These are phyloP conservation scores for Nematostella vectensis DNA, from an alignment of 92 coral and sea anemone species.

Conservation along the genomic window DNA sequence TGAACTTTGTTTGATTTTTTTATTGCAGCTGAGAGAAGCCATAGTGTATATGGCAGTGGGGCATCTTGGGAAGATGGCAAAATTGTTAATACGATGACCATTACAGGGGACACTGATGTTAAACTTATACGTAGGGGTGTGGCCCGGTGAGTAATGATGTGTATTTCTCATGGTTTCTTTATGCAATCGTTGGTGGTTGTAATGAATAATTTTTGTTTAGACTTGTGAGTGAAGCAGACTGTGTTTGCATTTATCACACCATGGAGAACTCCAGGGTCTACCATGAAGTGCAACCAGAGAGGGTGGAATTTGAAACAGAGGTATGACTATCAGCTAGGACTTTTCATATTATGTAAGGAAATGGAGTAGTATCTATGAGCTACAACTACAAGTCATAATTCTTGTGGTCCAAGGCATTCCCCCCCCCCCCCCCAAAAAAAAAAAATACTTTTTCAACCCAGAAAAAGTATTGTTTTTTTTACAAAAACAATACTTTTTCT, in stretches of 20 bases:
- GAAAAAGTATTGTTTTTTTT: too few relatives aligned
- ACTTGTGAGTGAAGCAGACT: constrained; percentile 78
- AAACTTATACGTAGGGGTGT: constrained; percentile 74
- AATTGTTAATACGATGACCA: constrained; percentile 27
- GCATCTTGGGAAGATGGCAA: constrained; percentile 80
- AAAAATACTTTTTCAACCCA: too few relatives aligned
- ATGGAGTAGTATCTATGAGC: too few relatives aligned
- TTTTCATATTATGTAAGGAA: too few relatives aligned
- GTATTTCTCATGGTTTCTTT: too few relatives aligned
- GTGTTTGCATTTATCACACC: constrained; percentile 61
- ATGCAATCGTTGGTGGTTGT: too few relatives aligned
- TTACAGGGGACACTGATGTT: constrained; percentile 60
- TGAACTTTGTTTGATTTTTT: not conserved
- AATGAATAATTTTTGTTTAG: constrained; percentile 24
- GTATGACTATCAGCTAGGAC: too few relatives aligned
- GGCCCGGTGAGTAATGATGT: too few relatives aligned
- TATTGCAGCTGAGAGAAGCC: constrained; percentile 55
- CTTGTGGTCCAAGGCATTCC: too few relatives aligned
- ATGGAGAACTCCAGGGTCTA: constrained; percentile 81
- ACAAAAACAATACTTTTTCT: too few relatives aligned
- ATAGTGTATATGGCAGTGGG: constrained; percentile 62
- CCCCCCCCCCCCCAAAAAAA: too few relatives aligned
- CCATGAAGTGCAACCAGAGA: constrained; percentile 68
- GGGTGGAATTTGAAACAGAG: constrained; percentile 69
- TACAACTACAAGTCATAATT: too few relatives aligned